Conservation (phyloP, 2,888 invertebrate species). For the Campoplex nolae region DNA sequence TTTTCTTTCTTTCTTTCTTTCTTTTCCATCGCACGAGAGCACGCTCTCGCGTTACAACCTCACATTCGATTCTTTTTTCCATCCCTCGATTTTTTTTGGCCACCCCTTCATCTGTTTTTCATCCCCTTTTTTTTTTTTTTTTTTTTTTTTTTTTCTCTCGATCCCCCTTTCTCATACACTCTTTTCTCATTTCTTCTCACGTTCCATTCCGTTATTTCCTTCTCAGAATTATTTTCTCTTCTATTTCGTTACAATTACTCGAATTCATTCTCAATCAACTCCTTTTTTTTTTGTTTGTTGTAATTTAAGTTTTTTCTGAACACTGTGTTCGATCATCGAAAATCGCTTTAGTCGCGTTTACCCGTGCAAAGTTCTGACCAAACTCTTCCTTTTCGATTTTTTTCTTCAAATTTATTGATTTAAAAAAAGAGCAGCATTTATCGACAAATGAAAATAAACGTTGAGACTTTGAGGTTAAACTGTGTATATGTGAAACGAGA, state of each 20-base stretch:
- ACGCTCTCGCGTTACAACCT: constrained; percentile 62
- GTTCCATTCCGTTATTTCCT: constrained; percentile 1
- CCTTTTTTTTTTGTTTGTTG: too few species aligned
- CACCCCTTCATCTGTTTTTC: constrained; percentile 2
- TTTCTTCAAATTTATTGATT: too few species aligned
- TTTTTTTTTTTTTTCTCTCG: not conserved
- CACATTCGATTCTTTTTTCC: constrained; percentile 54
- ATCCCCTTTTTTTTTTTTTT: not conserved
- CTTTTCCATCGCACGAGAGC: not conserved
- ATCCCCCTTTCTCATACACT: not conserved
- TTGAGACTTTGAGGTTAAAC: too few species aligned
- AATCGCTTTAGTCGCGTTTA: too few species aligned
- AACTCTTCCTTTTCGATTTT: too few species aligned
- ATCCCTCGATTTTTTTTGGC: constrained; percentile 3
- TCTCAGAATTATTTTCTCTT: not conserved
- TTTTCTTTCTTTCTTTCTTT: constrained; percentile 12
- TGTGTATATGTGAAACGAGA: too few species aligned
- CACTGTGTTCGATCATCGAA: too few species aligned
- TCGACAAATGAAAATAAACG: too few species aligned
- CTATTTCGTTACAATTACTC: not conserved
- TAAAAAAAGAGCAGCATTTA: too few species aligned
- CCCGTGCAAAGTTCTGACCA: too few species aligned
- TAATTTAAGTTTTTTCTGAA: too few species aligned
- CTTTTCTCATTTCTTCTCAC: not conserved
- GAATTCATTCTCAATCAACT: too few species aligned